These are phyloP conservation scores for Trialeurodes vaporariorum DNA, from an alignment of 1,140 invertebrate species.

Conservation along the genomic window DNA sequence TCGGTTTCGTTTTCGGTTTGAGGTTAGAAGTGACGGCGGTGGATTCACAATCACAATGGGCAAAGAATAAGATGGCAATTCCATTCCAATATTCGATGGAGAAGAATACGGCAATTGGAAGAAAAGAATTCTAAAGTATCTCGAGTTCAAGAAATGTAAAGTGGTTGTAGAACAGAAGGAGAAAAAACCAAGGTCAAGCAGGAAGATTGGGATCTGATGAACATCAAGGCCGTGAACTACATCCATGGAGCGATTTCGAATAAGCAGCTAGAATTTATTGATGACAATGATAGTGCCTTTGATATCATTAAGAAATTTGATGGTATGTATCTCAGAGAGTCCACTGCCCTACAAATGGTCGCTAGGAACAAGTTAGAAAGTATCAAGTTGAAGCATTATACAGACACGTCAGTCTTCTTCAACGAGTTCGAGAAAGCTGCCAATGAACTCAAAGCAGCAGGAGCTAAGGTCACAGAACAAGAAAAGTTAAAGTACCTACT, in stretches of 20 bases:
- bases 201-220: conserved; percentile 22
- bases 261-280: conserved; percentile 24
- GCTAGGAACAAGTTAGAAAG: background rate
- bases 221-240: conserved; percentile 25
- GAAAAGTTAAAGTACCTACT: background rate
- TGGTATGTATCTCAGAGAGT: background rate
- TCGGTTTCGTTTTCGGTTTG: no score
- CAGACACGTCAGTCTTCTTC: no score
- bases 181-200: conserved; percentile 16
- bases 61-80: no score
- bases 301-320: conserved; percentile 23
- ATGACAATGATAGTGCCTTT: conserved; percentile 17
- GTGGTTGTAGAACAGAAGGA: conserved; percentile 14
- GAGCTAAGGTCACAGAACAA: background rate
- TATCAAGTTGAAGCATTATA: background rate
- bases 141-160: conserved; percentile 25
- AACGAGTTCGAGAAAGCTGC: background rate
- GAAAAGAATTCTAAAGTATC: conserved; percentile 11
- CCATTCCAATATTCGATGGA: conserved; percentile 3
- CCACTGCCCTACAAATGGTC: background rate
- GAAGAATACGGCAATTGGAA: background rate
- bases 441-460: background rate
- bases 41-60: no score
- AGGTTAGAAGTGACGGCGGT: no score
- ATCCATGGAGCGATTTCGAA: conserved; percentile 25